Percentiles rank a stretch among this genome's conserved stretches.
Evolutionary conservation across 2,888 invertebrate genomes (phyloP).

Genomic region (Pristionchus arcanus): DNA sequence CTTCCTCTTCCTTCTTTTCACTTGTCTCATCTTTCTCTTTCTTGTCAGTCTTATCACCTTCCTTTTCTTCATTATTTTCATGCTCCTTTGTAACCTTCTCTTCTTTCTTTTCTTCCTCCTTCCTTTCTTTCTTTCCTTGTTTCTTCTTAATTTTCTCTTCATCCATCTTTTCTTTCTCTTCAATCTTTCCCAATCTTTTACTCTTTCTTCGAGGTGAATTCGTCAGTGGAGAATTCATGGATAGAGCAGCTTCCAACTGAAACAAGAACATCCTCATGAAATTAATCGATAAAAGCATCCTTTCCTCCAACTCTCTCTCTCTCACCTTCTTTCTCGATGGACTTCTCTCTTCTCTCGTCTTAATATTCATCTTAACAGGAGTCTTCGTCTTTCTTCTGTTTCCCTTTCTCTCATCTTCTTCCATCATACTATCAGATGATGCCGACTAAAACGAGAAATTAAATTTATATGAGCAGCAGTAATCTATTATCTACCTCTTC

Average conservation of each 20-base stretch:
- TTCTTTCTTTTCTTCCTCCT: not conserved
- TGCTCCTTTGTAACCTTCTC: not conserved
- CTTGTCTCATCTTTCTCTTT: not conserved
- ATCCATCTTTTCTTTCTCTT: conserved; percentile 22
- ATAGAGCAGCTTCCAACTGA: not conserved
- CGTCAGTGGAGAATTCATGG: not conserved
- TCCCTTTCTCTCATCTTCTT: conserved; percentile 21
- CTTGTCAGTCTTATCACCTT: not conserved
- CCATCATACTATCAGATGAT: conserved; percentile 10
- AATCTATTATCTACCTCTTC: not conserved
- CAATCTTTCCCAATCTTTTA: not conserved
- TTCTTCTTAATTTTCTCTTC: not conserved
- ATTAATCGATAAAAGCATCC: not conserved
- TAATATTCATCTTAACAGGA: conserved; percentile 12
- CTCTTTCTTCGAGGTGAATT: conserved; percentile 5
- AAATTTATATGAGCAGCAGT: not conserved
- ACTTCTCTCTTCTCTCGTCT: conserved; percentile 19
- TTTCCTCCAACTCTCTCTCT: not conserved
- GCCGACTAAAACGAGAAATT: not conserved
- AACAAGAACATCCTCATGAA: too few relatives aligned
- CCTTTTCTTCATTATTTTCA: not conserved
- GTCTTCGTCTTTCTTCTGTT: conserved; percentile 9
- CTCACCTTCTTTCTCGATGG: conserved; percentile 16
- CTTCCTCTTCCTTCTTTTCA: not conserved
- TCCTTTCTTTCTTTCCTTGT: not conserved